Conservation (phyloP, 2,797 vertebrate species). For the Micropoecilia bifurca region DNA sequence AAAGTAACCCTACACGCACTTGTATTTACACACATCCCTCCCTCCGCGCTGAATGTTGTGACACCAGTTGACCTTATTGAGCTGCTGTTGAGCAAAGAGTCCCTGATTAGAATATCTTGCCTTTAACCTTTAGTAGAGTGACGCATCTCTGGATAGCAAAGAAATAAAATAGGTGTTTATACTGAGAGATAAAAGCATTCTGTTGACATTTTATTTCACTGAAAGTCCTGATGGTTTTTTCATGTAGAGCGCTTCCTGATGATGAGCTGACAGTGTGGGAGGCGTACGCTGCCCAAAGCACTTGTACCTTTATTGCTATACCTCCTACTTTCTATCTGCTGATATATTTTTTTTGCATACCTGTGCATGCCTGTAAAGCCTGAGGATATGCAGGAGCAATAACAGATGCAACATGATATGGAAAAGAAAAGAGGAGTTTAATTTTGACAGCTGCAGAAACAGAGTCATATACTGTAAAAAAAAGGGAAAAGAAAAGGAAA, state of each 20-base stretch:
- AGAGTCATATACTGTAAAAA: slow-evolving; percentile 45
- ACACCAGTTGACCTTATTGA: slow-evolving; percentile 90
- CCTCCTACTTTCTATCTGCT: slow-evolving; percentile 20
- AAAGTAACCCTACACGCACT: slow-evolving; percentile 37
- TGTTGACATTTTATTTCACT: slow-evolving; percentile 70
- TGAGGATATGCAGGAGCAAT: slow-evolving; percentile 36
- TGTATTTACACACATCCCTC: slow-evolving; percentile 56
- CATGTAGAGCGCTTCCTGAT: slow-evolving; percentile 43
- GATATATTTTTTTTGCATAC: slow-evolving; percentile 15
- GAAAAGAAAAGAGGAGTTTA: slow-evolving; percentile 56
- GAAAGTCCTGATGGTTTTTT: slow-evolving; percentile 42
- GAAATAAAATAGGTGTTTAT: slow-evolving; percentile 69
- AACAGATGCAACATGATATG: slow-evolving; percentile 57
- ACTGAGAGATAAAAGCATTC: slow-evolving; percentile 58
- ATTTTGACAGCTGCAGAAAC: slow-evolving; percentile 53
- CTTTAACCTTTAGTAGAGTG: slow-evolving; percentile 79
- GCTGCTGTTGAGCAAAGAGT: slow-evolving; percentile 85
- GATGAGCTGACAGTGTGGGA: slow-evolving; percentile 63
- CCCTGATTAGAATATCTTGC: slow-evolving; percentile 83
- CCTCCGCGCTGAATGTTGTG: slow-evolving; percentile 71
- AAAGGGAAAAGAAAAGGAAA: not conserved
- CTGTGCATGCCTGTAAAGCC: slow-evolving; percentile 29
- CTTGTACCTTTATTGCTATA: slow-evolving; percentile 20
- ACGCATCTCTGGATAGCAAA: slow-evolving; percentile 52
- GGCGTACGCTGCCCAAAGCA: slow-evolving; percentile 47